A percentile compares a stretch with the other conserved stretches of the same genome.
phyloP scores from a whole-genome alignment of 1,140 invertebrate genomes.

The Trypoxylus dichotomus region DNA sequence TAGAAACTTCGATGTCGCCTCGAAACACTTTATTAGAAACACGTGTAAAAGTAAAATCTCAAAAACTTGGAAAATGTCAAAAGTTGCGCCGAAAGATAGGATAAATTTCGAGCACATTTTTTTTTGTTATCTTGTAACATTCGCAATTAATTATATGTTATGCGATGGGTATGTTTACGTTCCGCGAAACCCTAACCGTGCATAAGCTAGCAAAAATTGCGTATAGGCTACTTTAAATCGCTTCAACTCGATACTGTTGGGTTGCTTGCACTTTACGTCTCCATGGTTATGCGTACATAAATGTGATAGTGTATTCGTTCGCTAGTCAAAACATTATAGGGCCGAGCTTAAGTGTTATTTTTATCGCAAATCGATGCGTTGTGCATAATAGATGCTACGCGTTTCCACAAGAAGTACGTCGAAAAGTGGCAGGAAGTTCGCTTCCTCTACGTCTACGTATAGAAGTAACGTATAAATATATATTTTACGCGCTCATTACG shows the following conservation, averaged over 20 bases:
- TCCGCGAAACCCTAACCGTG: not conserved
- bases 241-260: not conserved
- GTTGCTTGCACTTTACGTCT: no score
- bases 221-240: not conserved
- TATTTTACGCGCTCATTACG: not conserved
- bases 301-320: no score
- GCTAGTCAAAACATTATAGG: constrained; percentile 10
- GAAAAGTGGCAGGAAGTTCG: constrained; percentile 20
- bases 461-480: not conserved
- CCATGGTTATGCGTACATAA: no score
- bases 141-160: no score
- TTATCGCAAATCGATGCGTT: constrained; percentile 21
- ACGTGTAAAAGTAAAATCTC: no score
- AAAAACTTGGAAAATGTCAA: no score
- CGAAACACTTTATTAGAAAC: no score
- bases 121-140: no score
- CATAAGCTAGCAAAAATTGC: not conserved
- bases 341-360: constrained; percentile 6
- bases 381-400: constrained; percentile 11
- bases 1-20: no score
- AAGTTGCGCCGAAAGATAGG: no score
- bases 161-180: not conserved
- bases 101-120: no score
- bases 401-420: constrained; percentile 14
- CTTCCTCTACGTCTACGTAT: not conserved